Evolutionary conservation across 2,888 invertebrate genomes (phyloP).

Genomic region (Pteria penguin): DNA sequence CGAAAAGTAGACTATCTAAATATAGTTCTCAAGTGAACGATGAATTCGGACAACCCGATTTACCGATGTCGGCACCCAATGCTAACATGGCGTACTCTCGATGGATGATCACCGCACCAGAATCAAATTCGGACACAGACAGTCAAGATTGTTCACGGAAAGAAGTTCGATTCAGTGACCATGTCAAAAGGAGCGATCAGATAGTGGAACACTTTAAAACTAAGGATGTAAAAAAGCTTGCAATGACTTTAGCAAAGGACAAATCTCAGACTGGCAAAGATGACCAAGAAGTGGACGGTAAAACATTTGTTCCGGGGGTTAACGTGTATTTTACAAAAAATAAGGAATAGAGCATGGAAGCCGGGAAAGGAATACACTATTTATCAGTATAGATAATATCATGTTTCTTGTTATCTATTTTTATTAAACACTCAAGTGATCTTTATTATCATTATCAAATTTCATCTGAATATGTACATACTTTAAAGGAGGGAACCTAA

Average conservation of each 20-base stretch:
- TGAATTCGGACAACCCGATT: slow-evolving; percentile 35
- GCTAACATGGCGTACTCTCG: slow-evolving; percentile 37
- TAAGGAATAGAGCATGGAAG: too few relatives aligned
- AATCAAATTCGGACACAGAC: slow-evolving; percentile 15
- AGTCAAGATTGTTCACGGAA: not conserved
- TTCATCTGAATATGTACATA: too few relatives aligned
- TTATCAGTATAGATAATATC: too few relatives aligned
- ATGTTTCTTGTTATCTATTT: too few relatives aligned
- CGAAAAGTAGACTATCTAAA: slow-evolving; percentile 59
- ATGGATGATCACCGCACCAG: slow-evolving; percentile 37
- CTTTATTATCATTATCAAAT: too few relatives aligned
- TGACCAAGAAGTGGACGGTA: not conserved
- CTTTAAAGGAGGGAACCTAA: too few relatives aligned
- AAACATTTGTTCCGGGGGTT: slow-evolving; percentile 29
- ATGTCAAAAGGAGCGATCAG: slow-evolving; percentile 27
- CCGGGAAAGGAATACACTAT: too few relatives aligned
- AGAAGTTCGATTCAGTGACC: slow-evolving; percentile 4
- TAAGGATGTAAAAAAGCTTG: slow-evolving; percentile 37
- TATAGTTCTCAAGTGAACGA: slow-evolving; percentile 43
- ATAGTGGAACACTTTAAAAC: slow-evolving; percentile 39
- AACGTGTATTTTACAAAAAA: slow-evolving; percentile 33
- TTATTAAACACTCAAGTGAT: too few relatives aligned
- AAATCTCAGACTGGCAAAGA: slow-evolving; percentile 12
- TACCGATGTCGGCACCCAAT: slow-evolving; percentile 33
- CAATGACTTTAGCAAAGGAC: slow-evolving; percentile 30